Evolutionary conservation across 2,797 vertebrate species (phyloP).

Genomic region (Galago senegalensis): DNA sequence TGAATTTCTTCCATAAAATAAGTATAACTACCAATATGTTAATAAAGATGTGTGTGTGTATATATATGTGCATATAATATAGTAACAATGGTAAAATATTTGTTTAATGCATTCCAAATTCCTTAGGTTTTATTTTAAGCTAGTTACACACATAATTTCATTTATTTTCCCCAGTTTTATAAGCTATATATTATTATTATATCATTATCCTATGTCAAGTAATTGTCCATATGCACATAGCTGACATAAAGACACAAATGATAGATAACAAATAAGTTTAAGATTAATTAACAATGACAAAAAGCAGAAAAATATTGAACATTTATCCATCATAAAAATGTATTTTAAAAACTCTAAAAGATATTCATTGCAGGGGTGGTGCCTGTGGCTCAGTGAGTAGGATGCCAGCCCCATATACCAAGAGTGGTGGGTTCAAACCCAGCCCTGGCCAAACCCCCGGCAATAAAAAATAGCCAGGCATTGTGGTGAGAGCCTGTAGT

Average conservation of each 20-base stretch:
- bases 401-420: too few species aligned
- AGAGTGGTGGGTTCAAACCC: too few species aligned
- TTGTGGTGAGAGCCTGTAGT: too few species aligned
- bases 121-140: background rate
- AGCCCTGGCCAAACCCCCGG: too few species aligned
- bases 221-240: background rate
- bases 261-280: background rate
- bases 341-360: slow-evolving; percentile 20
- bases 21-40: background rate
- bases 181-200: background rate
- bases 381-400: too few species aligned
- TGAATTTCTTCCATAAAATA: background rate
- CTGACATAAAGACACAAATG: background rate
- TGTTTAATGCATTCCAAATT: slow-evolving; percentile 23
- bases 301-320: background rate
- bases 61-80: background rate
- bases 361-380: too few species aligned
- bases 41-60: background rate
- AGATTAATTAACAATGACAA: background rate
- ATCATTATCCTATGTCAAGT: background rate
- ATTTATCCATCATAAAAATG: background rate
- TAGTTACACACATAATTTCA: background rate
- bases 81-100: background rate
- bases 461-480: too few species aligned
- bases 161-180: background rate